Evolutionary conservation across 2,113 vertebrate genomes (phyloP).

Genomic region (Percopsis transmontana): DNA sequence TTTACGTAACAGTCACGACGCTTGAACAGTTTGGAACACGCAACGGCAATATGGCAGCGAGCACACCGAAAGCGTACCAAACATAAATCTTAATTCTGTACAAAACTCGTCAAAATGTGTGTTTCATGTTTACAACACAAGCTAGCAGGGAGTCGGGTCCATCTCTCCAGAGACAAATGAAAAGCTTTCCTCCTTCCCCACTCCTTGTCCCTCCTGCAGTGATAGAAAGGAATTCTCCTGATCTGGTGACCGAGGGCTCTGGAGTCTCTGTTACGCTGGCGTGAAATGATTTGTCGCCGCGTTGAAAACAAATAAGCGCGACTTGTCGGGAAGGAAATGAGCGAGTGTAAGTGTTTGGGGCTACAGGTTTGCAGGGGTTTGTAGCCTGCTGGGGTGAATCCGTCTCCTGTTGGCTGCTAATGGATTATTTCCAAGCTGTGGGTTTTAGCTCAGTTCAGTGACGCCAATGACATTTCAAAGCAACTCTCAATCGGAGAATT

Average conservation of each 20-base stretch:
- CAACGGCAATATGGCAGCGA: no score
- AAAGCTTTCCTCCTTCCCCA: no score
- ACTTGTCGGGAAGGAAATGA: conserved; percentile 56
- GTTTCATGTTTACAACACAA: no score
- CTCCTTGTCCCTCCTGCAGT: conserved; percentile 25
- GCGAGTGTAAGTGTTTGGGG: conserved; percentile 42
- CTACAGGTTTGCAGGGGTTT: conserved; percentile 32
- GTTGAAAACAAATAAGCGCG: conserved; percentile 42
- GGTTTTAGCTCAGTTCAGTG: conserved; percentile 19
- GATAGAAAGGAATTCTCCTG: conserved; percentile 57
- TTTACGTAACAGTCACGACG: no score
- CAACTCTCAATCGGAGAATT: conserved; percentile 19
- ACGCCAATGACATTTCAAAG: conserved; percentile 44
- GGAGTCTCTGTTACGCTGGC: conserved; percentile 41
- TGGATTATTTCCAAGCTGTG: conserved; percentile 45
- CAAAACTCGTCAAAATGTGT: no score
- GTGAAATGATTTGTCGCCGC: conserved; percentile 57
- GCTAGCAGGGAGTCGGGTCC: not conserved
- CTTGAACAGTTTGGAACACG: no score
- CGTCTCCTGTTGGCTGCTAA: conserved; percentile 60
- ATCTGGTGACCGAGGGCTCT: conserved; percentile 42
- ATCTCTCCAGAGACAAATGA: no score
- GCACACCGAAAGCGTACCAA: no score
- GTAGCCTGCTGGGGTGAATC: conserved; percentile 55
- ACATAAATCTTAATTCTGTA: no score